These are phyloP conservation scores for Eulemur albifrons DNA, from an alignment of 2,797 vertebrate genomes.

Conservation along the genomic window DNA sequence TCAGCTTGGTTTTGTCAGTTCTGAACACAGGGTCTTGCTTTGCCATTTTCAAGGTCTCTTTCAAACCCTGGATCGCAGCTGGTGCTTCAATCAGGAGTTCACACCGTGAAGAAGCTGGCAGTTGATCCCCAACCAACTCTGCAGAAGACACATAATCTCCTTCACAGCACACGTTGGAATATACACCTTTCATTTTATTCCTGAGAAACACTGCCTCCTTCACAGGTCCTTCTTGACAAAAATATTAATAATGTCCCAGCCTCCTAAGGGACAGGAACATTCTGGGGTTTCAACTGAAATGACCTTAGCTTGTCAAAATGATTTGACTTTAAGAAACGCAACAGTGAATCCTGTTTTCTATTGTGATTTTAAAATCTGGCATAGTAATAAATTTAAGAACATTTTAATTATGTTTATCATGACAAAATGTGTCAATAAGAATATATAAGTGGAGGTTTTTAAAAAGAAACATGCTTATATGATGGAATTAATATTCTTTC, in stretches of 20 bases:
- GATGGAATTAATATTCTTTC: background rate
- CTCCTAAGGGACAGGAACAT: slow-evolving; percentile 79
- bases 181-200: slow-evolving; percentile 80
- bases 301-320: slow-evolving; percentile 82
- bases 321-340: slow-evolving; percentile 77
- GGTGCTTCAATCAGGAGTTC: slow-evolving; percentile 84
- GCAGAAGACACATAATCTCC: slow-evolving; percentile 79
- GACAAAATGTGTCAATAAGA: background rate
- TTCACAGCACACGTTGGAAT: slow-evolving; percentile 79
- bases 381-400: slow-evolving; percentile 47
- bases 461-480: background rate
- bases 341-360: slow-evolving; percentile 70
- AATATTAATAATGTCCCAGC: slow-evolving; percentile 81
- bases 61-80: slow-evolving; percentile 85
- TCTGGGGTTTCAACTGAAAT: slow-evolving; percentile 78
- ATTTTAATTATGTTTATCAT: slow-evolving; percentile 43
- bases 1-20: slow-evolving; percentile 83
- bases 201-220: slow-evolving; percentile 75
- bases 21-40: slow-evolving; percentile 82
- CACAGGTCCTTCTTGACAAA: slow-evolving; percentile 81
- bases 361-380: background rate
- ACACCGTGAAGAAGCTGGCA: slow-evolving; percentile 83
- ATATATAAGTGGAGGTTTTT: background rate
- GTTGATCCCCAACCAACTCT: slow-evolving; percentile 80
- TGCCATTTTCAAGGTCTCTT: slow-evolving; percentile 87